Base-by-base conservation (phyloP, 2,888 invertebrate species). In the Agriotes lineatus region DNA sequence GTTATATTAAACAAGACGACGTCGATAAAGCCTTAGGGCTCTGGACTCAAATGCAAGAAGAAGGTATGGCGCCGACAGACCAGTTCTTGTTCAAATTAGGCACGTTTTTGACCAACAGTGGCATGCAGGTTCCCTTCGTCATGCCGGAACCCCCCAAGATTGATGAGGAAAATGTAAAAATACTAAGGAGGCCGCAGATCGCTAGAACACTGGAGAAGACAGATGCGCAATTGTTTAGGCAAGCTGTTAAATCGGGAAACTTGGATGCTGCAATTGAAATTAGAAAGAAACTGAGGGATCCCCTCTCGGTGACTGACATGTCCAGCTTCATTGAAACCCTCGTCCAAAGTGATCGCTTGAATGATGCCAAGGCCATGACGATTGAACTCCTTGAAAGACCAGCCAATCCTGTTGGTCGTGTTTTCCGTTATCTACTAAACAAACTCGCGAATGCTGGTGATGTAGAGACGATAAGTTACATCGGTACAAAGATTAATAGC, bases 1-100 rank as follows among this genome's bases (percentile, higher is more conserved):
- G 90, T 45, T 94, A 94, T 80, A 90, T 89, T 78, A 90, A 91
- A 76, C 87, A 88, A 0, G 86, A 91, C 39, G 90, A 95, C 76
- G 87, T 90, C 0, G 90, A 94, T 52, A 93, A 93, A 81, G 94
- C 93, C 0, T 79, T 94, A 7, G 89, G 89, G 0, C 84, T 96
- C 2, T 95, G 95, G 95, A 94, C 92, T 0, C 85, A 91, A 77
- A 89, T 96, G 85, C 95, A 96, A 83, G 95, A 96, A 80, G 95
- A 96, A 79, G 89, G 90, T 71, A 85, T 94, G 65, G 83, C 90
- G 14, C 92, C 95, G 0, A 88, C 88, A 20, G 90, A 91, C 20
- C 83, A 87, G 18, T 95, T 96, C 80, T 85, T 96, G 0, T 69
- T 77, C 0, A 85, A 86, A 45, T 86, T 96, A 18, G 92, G 90